Evolutionary conservation across 2,113 vertebrate genomes (phyloP).

Genomic region (Pontoporia blainvillei): DNA sequence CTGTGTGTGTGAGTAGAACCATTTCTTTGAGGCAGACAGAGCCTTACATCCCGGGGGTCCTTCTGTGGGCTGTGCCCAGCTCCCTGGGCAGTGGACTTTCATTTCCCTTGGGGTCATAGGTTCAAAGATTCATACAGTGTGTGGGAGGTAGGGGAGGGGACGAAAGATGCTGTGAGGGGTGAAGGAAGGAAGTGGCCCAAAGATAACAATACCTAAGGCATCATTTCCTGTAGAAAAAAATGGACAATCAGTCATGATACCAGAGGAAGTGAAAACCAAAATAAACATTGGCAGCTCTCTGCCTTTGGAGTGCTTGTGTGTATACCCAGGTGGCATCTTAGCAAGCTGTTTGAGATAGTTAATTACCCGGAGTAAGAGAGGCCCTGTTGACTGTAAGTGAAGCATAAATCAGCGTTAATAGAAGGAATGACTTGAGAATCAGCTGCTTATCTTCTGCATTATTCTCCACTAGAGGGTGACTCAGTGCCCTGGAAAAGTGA

Average conservation of each 20-base stretch:
- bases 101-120: neutral
- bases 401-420: neutral
- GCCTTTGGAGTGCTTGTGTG: neutral
- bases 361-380: neutral
- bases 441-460: neutral
- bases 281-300: neutral
- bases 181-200: neutral
- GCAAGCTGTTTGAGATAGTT: neutral
- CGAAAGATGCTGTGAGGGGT: neutral
- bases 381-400: neutral
- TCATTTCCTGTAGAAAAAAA: neutral
- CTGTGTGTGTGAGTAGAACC: neutral
- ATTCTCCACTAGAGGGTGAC: neutral
- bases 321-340: neutral
- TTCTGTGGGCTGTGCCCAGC: neutral
- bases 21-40: neutral
- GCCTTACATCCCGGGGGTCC: neutral
- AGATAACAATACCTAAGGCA: neutral
- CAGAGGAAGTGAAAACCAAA: constrained; percentile 16
- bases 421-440: neutral
- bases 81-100: neutral
- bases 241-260: neutral
- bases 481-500: neutral
- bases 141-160: neutral
- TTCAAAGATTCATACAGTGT: neutral